These are phyloP conservation scores for Callopanchax toddi DNA, from an alignment of 2,113 vertebrate species.

Conservation along the genomic window DNA sequence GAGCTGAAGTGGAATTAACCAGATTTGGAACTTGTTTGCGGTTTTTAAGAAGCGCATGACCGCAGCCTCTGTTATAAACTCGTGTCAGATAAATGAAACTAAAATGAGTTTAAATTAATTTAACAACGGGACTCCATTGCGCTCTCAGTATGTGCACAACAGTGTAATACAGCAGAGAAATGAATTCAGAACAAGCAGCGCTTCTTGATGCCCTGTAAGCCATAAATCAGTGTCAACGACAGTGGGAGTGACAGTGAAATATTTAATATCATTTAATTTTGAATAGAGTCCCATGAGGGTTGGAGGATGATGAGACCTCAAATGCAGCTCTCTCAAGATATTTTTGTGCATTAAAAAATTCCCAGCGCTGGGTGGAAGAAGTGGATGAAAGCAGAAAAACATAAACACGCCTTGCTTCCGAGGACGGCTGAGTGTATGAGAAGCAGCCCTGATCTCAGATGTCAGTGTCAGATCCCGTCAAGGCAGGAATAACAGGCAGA, in stretches of 20 bases:
- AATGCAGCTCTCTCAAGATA: conserved; percentile 32
- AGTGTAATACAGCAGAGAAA: neutral
- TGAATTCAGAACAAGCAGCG: conserved; percentile 12
- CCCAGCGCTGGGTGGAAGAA: conserved; percentile 36
- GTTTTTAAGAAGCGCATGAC: neutral
- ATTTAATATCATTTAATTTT: conserved; percentile 58
- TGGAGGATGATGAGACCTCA: conserved; percentile 48
- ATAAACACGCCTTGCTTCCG: conserved; percentile 57
- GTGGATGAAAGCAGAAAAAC: conserved; percentile 51
- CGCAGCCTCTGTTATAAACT: neutral
- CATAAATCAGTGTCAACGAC: conserved; percentile 41
- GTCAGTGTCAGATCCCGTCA: conserved; percentile 50
- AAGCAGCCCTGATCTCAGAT: conserved; percentile 58
- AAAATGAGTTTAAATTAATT: neutral
- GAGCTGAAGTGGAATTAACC: neutral
- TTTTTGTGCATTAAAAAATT: conserved; percentile 43
- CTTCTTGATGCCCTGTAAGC: conserved; percentile 11
- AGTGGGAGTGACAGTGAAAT: conserved; percentile 54
- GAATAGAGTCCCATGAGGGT: conserved; percentile 36
- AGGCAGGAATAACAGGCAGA: conserved; percentile 23
- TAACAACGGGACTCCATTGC: neutral
- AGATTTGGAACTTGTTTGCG: neutral
- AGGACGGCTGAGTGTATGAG: conserved; percentile 36
- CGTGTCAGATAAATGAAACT: neutral
- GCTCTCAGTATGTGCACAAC: neutral